Conservation (phyloP, 2,113 vertebrate genomes). For the Myrmecophaga tridactyla region DNA sequence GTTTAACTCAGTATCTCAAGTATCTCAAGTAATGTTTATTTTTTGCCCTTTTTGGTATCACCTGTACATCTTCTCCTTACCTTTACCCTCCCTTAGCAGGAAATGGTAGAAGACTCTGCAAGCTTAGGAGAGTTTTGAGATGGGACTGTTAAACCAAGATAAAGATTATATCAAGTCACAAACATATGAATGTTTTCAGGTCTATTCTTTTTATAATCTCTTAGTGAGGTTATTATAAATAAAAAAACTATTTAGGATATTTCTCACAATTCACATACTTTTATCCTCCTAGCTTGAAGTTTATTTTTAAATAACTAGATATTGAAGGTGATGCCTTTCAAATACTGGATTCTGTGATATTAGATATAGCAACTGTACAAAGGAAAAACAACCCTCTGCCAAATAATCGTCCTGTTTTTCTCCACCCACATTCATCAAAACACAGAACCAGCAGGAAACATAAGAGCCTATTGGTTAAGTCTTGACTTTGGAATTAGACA, state of each 20-base stretch:
- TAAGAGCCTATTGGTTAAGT: not conserved
- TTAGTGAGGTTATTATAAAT: not conserved
- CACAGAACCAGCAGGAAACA: not conserved
- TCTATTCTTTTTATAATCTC: conserved; percentile 21
- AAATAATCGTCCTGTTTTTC: conserved; percentile 17
- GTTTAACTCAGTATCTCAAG: not conserved
- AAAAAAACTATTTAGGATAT: conserved; percentile 32
- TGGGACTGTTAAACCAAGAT: not conserved
- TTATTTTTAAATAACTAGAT: conserved; percentile 52
- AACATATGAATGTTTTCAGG: conserved; percentile 29
- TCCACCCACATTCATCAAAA: not conserved
- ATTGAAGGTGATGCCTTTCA: not conserved
- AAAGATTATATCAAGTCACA: not conserved
- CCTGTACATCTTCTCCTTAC: not conserved
- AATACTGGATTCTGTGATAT: not conserved
- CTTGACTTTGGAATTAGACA: not conserved
- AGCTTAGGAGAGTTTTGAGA: not conserved
- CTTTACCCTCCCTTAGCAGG: not conserved
- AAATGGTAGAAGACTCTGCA: not conserved
- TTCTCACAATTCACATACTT: conserved; percentile 44
- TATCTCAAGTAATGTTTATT: not conserved
- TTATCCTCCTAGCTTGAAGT: conserved; percentile 31
- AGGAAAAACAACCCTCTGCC: conserved; percentile 3
- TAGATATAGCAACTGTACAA: conserved; percentile 40
- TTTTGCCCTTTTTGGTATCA: not conserved